phyloP scores from a whole-genome alignment of 2,888 invertebrate species.

The Rugalucina vietnamica region DNA sequence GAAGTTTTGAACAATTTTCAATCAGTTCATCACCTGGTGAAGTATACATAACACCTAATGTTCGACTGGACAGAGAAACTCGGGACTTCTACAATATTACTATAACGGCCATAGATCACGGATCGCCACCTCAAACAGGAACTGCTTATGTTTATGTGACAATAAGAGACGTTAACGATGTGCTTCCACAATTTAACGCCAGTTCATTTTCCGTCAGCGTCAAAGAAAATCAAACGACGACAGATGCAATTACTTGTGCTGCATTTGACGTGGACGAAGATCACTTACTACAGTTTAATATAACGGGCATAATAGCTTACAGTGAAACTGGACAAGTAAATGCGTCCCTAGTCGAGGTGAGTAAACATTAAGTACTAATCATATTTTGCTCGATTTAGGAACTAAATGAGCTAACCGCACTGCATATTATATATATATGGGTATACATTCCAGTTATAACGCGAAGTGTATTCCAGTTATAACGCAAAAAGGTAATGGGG shows the following conservation, averaged over 20 bases:
- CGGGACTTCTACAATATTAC: slow-evolving; percentile 59
- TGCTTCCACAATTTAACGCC: slow-evolving; percentile 59
- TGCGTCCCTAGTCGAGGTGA: slow-evolving; percentile 26
- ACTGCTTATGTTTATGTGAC: slow-evolving; percentile 68
- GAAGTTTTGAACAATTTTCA: slow-evolving; percentile 47
- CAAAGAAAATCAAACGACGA: slow-evolving; percentile 15
- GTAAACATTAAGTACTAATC: no score
- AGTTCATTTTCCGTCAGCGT: neutral
- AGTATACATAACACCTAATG: slow-evolving; percentile 37
- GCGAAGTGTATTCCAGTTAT: no score
- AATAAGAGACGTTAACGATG: slow-evolving; percentile 76
- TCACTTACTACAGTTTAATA: slow-evolving; percentile 17
- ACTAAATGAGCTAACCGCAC: no score
- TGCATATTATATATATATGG: no score
- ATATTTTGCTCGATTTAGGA: no score
- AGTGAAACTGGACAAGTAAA: slow-evolving; percentile 49
- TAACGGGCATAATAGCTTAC: slow-evolving; percentile 7
- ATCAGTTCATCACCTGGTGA: slow-evolving; percentile 44
- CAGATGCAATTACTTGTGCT: neutral
- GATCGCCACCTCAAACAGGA: slow-evolving; percentile 62
- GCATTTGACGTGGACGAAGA: slow-evolving; percentile 43
- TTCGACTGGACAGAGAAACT: slow-evolving; percentile 47
- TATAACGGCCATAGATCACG: slow-evolving; percentile 71
- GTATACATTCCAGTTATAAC: no score
- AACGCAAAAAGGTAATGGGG: no score